Conservation (phyloP, 2,113 vertebrate species). For the Rhabdomys dilectus region DNA sequence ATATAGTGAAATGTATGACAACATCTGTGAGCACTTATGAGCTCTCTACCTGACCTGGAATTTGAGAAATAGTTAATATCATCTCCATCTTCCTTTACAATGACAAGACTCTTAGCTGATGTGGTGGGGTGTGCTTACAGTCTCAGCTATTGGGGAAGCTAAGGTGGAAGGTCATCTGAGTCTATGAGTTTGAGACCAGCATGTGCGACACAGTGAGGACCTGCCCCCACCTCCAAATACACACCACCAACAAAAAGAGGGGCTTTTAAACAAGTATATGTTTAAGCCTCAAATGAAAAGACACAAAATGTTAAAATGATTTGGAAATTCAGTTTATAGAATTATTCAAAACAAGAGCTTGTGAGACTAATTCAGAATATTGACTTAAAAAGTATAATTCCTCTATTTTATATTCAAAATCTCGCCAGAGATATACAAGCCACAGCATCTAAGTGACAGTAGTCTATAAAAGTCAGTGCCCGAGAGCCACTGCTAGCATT, state of each 20-base stretch:
- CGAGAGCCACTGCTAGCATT: not conserved
- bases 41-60: not conserved
- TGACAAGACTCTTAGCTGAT: not conserved
- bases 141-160: not conserved
- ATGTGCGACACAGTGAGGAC: not conserved
- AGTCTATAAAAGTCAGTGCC: not conserved
- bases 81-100: constrained; percentile 55
- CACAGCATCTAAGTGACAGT: not conserved
- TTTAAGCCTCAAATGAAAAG: constrained; percentile 48
- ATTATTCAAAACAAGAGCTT: constrained; percentile 45
- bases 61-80: not conserved
- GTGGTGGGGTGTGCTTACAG: not conserved
- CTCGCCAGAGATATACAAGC: not conserved
- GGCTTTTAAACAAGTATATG: not conserved
- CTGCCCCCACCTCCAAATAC: not conserved
- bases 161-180: not conserved
- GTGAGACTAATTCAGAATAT: constrained; percentile 41
- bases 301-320: constrained; percentile 31
- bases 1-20: not conserved
- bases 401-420: constrained; percentile 34
- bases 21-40: not conserved
- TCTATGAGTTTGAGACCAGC: not conserved
- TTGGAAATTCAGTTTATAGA: constrained; percentile 11
- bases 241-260: not conserved
- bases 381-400: constrained; percentile 32